Evolutionary conservation across 2,888 invertebrate genomes (phyloP), one percentile per base, ranked within the genome.

Genomic region (Parnassius mnemosyne): DNA sequence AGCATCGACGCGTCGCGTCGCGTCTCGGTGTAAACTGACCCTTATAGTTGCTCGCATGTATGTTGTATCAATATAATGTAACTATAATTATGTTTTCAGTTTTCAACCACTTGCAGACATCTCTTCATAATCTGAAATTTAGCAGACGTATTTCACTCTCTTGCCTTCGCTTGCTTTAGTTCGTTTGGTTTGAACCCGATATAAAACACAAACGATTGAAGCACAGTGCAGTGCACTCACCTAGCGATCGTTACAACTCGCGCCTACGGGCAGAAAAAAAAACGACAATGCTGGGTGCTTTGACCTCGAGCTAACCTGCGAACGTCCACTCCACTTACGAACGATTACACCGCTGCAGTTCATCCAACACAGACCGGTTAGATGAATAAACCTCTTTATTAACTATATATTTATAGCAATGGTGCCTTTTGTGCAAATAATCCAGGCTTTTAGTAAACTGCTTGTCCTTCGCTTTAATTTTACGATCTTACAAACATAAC

Each of bases 251-350:
- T 61, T 57, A 49, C 61, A 43, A 53, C 53, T 53, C 62, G 62
- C 51, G 44, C 49, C 53, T 34, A 42, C 56, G 47, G 47, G 20
- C 43, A 62, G 20, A 49, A 34, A 60, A 61, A n/a, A 79, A 73
- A 75, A 74, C 71, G 63, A 53, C 60, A 64, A 47, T 43, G 57
- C 52, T 57, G 70, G 67, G 68, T 76, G 83, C 73, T 79, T 80
- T 81, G 83, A 83, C 83, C 57, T 43, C 53, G 25, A 53, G 57
- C 57, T 50, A 57, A 62, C 57, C 57, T 62, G 57, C 57, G 47
- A 54, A 16, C 57, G 44, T 43, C 62, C 57, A 57, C 53, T n/a
- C 51, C 41, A 46, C 55, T 16, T 51, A 61, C 25, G 50, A 60
- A 44, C 41, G 44, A 13, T 57, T 49, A 53, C 49, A 57, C 16